Base-by-base conservation (phyloP, 2,888 invertebrate species). In the Drosophila eohydei region DNA sequence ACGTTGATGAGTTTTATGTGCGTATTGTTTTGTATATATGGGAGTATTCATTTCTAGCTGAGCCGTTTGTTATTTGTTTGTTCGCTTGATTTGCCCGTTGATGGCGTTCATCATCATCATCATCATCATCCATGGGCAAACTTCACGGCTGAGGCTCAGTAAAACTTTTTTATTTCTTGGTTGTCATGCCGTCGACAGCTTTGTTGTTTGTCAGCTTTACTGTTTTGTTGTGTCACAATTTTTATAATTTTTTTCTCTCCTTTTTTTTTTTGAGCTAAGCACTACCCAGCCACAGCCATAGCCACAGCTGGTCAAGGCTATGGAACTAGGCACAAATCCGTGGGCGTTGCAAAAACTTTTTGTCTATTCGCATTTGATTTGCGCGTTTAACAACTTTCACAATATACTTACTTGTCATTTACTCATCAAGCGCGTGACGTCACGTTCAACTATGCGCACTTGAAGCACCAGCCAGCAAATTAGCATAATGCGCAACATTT, bases 1-100 rank as follows among this genome's bases (percentile, higher is more conserved):
- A 88, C 85, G 86, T 81, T 85, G 83, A 88, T 88, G 85, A 81
- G 81, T 79, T 83, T 83, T 81, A 74, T 81, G 81, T 16, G 43
- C 36, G 40, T 65, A 55, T 77, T 83, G 36, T 36, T 16, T 32
- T 50, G 30, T 51, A 8, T 32, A 6, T 77, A 69, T 83, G 80
- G 9, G 43, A 38, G 32, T 28, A 46, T 77, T 83, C 79, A 74
- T 78, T 81, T 87, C 70, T 64, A 48, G 63, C 54, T 66, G 65
- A 26, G 50, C 74, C 43, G 82, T 70, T 81, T 78, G 73, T 66
- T 78, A 70, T 78, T 71, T 79, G 72, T 72, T 84, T 76, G 75
- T 51, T 68, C 43, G 75, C 81, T 84, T 87, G 87, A 87, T 87
- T 83, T 81, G 77, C 63, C 16, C 62, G 58, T 74, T 81, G 77